Conservation (phyloP, 92 coral and sea anemone species). For the Bergia sp. region DNA sequence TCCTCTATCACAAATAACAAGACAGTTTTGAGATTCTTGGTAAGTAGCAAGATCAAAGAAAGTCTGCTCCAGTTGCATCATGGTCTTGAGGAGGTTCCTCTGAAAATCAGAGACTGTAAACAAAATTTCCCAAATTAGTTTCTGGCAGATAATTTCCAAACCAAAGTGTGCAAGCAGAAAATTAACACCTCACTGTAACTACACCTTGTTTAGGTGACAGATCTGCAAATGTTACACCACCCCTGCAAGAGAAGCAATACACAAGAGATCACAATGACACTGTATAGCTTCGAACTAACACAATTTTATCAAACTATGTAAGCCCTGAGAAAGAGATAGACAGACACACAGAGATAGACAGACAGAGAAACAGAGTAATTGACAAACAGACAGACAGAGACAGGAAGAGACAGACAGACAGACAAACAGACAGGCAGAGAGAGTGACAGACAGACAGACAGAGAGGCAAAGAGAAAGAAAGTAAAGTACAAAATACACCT, state of each 20-base stretch:
- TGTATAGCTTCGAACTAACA: too few species aligned
- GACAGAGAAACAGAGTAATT: too few species aligned
- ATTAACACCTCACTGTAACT: neutral
- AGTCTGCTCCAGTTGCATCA: slow-evolving; percentile 90
- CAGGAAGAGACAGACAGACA: too few species aligned
- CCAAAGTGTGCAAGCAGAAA: neutral
- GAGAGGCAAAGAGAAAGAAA: too few species aligned
- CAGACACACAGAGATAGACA: too few species aligned
- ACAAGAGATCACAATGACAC: neutral
- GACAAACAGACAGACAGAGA: too few species aligned
- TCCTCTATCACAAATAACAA: slow-evolving; percentile 95
- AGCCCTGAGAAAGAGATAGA: too few species aligned
- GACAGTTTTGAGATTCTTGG: slow-evolving; percentile 61
- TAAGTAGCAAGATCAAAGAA: slow-evolving; percentile 83
- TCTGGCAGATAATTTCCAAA: neutral
- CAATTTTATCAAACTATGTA: neutral
- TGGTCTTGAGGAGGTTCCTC: slow-evolving; percentile 81
- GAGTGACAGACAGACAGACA: too few species aligned
- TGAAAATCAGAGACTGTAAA: slow-evolving; percentile 71
- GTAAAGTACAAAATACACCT: too few species aligned
- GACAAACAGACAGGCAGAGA: too few species aligned
- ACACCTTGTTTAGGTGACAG: slow-evolving; percentile 75
- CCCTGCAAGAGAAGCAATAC: slow-evolving; percentile 59
- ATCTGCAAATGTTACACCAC: slow-evolving; percentile 95
- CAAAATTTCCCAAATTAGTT: neutral